A percentile compares a stretch with the other conserved stretches of the same genome.
These are phyloP conservation scores for Hippasteria phrygiana DNA, from an alignment of 53 echinoderm and acorn worm species.

Conservation along the genomic window DNA sequence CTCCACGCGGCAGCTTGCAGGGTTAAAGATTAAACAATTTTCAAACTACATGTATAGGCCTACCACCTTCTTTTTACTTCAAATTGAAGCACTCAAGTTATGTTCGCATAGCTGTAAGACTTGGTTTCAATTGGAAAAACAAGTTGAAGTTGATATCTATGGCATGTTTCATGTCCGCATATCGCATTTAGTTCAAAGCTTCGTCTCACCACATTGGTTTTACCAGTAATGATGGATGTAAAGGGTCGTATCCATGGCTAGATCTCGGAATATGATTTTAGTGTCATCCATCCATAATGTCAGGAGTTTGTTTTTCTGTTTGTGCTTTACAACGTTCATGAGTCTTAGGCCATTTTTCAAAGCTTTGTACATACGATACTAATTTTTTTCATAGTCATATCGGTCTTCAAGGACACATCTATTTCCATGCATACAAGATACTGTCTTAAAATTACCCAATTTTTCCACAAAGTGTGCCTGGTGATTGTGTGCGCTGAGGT, in stretches of 20 bases:
- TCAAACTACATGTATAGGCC: no score
- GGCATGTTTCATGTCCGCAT: no score
- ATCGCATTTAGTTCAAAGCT: no score
- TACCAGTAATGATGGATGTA: conserved; percentile 20
- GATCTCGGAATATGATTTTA: not conserved
- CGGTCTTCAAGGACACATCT: not conserved
- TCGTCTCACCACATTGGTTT: no score
- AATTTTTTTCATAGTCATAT: not conserved
- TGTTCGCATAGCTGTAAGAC: no score
- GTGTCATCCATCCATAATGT: not conserved
- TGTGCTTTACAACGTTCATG: not conserved
- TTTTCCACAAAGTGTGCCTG: not conserved
- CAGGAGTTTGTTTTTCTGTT: not conserved
- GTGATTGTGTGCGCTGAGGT: not conserved
- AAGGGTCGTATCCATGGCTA: not conserved
- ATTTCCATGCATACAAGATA: not conserved
- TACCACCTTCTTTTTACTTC: no score
- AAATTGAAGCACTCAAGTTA: no score
- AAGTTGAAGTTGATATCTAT: no score
- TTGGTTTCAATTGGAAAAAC: no score
- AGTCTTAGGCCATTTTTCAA: not conserved
- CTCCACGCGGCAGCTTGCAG: no score
- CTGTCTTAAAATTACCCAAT: not conserved
- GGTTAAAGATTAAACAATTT: no score
- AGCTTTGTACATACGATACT: not conserved